These are phyloP conservation scores for Drosophila lutescens DNA, from an alignment of 2,888 invertebrate species.

Conservation along the genomic window DNA sequence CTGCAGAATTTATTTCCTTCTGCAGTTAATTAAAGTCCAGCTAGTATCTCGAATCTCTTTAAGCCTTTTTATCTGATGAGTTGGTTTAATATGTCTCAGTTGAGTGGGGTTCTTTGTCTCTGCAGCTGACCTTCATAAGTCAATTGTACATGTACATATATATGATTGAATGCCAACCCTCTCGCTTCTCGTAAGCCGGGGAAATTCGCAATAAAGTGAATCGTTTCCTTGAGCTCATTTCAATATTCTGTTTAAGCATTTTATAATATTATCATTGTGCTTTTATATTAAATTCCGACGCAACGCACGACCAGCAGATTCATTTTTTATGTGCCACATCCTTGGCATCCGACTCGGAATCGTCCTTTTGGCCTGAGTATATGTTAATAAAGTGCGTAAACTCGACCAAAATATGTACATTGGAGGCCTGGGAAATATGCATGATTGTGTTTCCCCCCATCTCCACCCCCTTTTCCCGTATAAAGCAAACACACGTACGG, in stretches of 20 bases:
- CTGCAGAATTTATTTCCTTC: conserved; percentile 28
- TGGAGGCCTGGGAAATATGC: conserved; percentile 28
- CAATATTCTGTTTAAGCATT: conserved; percentile 48
- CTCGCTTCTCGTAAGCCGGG: conserved; percentile 5
- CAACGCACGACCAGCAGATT: conserved; percentile 27
- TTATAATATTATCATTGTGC: conserved; percentile 45
- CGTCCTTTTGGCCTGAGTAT: conserved; percentile 7
- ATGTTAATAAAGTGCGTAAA: conserved; percentile 47
- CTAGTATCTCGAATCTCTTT: not conserved
- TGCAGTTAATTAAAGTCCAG: conserved; percentile 36
- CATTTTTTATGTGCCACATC: conserved; percentile 34
- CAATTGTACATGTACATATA: conserved; percentile 10
- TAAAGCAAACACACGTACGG: conserved; percentile 34
- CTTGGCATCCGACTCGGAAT: conserved; percentile 1
- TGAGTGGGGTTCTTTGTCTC: conserved; percentile 25
- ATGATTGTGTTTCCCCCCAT: conserved; percentile 22
- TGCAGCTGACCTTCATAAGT: not conserved
- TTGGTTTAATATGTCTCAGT: not conserved
- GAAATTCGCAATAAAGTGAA: conserved; percentile 42
- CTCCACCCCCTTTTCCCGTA: conserved; percentile 6
- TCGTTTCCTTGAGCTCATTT: conserved; percentile 39
- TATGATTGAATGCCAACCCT: conserved; percentile 24
- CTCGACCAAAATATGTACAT: conserved; percentile 31
- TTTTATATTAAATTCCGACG: conserved; percentile 41
- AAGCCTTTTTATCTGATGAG: conserved; percentile 13